phyloP scores from a whole-genome alignment of 2,113 vertebrate species.

The Varanus salvator region DNA sequence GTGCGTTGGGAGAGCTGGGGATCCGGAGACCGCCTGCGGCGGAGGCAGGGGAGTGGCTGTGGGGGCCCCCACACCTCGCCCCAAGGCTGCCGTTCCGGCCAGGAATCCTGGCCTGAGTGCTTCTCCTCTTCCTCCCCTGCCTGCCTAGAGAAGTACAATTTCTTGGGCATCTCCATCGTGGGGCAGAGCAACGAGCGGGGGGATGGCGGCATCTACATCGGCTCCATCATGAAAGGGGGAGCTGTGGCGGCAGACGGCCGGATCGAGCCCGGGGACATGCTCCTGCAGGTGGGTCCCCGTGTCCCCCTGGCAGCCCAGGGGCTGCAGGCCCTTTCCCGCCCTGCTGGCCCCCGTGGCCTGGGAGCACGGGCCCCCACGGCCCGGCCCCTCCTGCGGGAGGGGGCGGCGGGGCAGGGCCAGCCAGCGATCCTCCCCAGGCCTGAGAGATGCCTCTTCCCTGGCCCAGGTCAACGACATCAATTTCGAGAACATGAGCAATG shows the following conservation, averaged over 20 bases:
- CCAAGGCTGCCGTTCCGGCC: background rate
- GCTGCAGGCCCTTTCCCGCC: background rate
- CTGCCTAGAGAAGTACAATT: conserved; percentile 91
- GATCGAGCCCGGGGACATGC: conserved; percentile 95
- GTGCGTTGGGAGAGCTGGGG: fast-evolving
- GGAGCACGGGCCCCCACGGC: background rate
- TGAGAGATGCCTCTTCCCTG: background rate
- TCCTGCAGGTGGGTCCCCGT: conserved; percentile 85
- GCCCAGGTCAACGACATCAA: conserved; percentile 94
- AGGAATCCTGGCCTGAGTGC: background rate
- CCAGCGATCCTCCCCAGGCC: background rate
- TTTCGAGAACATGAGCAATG: conserved; percentile 98
- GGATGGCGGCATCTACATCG: conserved; percentile 95
- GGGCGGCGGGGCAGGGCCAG: background rate
- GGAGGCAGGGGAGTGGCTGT: no score
- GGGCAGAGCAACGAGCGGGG: conserved; percentile 94
- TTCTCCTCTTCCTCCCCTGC: background rate
- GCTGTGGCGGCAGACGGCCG: conserved; percentile 93
- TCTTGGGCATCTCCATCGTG: conserved; percentile 95
- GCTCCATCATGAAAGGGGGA: conserved; percentile 96
- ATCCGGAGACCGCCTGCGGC: no score
- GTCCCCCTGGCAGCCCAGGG: background rate
- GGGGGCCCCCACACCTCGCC: no score
- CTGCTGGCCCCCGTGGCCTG: background rate
- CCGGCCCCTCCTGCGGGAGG: no score